Percentiles rank a stretch among this genome's conserved stretches.
phyloP scores from a whole-genome alignment of 1,140 invertebrate species.

The Macrosteles quadrilineatus region DNA sequence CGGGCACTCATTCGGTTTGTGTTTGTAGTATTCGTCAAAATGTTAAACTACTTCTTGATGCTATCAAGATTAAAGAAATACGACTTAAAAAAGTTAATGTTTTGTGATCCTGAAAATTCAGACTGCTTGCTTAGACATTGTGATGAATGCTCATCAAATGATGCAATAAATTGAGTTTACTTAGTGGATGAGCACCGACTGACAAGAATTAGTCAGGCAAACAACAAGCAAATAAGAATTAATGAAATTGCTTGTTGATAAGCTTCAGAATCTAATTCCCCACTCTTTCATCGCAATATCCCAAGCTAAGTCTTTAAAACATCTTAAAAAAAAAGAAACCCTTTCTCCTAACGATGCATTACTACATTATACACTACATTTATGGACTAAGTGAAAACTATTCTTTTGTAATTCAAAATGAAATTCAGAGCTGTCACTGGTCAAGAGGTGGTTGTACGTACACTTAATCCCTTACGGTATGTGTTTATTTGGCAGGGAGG shows the following conservation, averaged over 20 bases:
- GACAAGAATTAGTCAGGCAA: background rate
- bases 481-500: no score
- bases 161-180: background rate
- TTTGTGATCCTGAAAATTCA: background rate
- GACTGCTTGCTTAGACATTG: background rate
- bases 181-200: background rate
- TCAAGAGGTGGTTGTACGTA: no score
- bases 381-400: background rate
- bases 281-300: background rate
- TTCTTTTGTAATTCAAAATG: background rate
- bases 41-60: background rate
- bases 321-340: no score
- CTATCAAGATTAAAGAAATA: background rate
- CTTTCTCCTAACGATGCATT: no score
- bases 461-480: no score
- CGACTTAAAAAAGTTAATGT: background rate
- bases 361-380: no score
- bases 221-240: background rate
- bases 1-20: background rate
- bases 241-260: background rate
- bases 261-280: background rate
- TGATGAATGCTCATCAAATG: background rate
- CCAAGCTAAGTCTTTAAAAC: no score
- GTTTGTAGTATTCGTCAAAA: background rate
- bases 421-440: no score